phyloP scores from a whole-genome alignment of 2,888 invertebrate species.

The Uropetala carovei region DNA sequence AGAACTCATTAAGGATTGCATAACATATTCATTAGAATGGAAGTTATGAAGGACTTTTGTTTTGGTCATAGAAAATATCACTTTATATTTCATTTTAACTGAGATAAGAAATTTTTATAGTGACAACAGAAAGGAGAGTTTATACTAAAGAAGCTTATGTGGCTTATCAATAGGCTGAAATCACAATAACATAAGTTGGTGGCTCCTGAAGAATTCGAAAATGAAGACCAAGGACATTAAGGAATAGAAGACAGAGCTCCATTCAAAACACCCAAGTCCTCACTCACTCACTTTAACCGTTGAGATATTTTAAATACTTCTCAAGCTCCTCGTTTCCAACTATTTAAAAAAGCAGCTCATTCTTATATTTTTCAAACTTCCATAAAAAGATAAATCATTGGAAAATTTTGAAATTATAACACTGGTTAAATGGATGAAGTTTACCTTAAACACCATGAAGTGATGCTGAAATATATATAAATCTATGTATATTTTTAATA shows the following conservation, averaged over 20 bases:
- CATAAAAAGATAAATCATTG: slow-evolving; percentile 18
- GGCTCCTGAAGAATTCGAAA: no score
- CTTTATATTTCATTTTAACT: no score
- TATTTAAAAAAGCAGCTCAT: slow-evolving; percentile 17
- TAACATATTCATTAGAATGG: no score
- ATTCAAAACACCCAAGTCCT: neutral
- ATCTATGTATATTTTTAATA: slow-evolving; percentile 28
- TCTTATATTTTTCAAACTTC: neutral
- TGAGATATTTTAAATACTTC: no score
- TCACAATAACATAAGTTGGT: no score
- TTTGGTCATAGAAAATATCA: no score
- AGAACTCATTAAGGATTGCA: no score
- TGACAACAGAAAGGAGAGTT: slow-evolving; percentile 21
- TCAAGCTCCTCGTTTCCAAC: neutral
- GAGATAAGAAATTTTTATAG: neutral
- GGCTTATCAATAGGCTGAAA: neutral
- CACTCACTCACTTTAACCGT: no score
- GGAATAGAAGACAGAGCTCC: no score
- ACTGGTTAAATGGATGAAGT: slow-evolving; percentile 32
- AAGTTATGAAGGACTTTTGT: no score
- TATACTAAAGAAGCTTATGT: slow-evolving; percentile 23
- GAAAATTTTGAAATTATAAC: slow-evolving; percentile 16
- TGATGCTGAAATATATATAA: slow-evolving; percentile 36
- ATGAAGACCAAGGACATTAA: no score
- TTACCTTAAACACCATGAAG: slow-evolving; percentile 46